These are phyloP conservation scores for Troilus luridus DNA, from an alignment of 2,888 invertebrate species.

Conservation along the genomic window DNA sequence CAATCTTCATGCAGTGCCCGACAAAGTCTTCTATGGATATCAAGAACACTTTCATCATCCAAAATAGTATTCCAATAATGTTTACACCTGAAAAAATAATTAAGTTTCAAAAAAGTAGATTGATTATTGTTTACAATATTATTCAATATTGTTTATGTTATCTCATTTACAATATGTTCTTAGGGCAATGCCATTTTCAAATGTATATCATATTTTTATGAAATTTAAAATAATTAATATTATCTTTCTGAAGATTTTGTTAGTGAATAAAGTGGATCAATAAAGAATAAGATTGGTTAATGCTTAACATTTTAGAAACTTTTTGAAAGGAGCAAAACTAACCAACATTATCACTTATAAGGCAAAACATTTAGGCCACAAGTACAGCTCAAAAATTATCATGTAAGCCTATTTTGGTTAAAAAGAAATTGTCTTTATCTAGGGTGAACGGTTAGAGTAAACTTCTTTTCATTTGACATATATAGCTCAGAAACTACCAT, in stretches of 20 bases:
- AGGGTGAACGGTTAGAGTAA: not conserved
- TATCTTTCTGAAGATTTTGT: not conserved
- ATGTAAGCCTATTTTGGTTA: not conserved
- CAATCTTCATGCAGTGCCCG: constrained; percentile 63
- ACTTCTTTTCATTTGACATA: not conserved
- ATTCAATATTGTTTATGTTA: not conserved
- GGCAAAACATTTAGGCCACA: not conserved
- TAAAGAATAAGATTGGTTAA: too few species aligned
- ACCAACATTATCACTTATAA: not conserved
- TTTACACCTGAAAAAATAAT: constrained; percentile 62
- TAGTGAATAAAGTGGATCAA: not conserved
- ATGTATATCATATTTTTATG: not conserved
- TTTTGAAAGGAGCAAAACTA: not conserved
- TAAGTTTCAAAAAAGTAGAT: not conserved
- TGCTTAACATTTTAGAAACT: not conserved
- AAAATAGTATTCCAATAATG: constrained; percentile 64
- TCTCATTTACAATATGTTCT: not conserved
- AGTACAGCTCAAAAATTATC: too few species aligned
- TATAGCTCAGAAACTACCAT: not conserved
- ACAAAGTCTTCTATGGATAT: constrained; percentile 63
- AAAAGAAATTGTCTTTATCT: not conserved
- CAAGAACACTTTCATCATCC: constrained; percentile 64
- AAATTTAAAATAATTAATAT: not conserved
- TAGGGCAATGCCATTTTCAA: not conserved
- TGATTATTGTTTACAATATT: not conserved